These are phyloP conservation scores for Scrobipalpa atriplicella DNA, from an alignment of 2,888 invertebrate species.

Conservation along the genomic window DNA sequence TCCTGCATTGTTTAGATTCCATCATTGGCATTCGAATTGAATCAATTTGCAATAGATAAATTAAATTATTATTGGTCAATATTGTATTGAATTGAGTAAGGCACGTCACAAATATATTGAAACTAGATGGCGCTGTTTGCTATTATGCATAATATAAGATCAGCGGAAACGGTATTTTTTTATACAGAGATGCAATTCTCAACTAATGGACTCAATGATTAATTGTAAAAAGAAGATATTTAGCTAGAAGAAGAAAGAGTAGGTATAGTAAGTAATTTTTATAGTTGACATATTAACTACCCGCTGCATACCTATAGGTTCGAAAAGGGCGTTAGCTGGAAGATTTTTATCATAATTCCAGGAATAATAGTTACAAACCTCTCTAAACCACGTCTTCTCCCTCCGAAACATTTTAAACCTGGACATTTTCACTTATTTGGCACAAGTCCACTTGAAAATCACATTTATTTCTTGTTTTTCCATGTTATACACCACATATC, in stretches of 20 bases:
- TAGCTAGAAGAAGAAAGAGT: not conserved
- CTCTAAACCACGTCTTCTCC: slow-evolving; percentile 71
- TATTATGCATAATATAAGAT: not conserved
- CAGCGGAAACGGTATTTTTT: not conserved
- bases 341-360: not conserved
- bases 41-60: too few species aligned
- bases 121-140: slow-evolving; percentile 15
- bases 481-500: not conserved
- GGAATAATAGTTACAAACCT: slow-evolving; percentile 46
- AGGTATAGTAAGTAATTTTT: not conserved
- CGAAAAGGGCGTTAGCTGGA: not conserved
- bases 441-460: slow-evolving; percentile 15
- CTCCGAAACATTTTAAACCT: slow-evolving; percentile 61
- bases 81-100: too few species aligned
- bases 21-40: too few species aligned
- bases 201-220: slow-evolving; percentile 10
- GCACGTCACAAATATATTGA: not conserved
- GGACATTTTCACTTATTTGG: slow-evolving; percentile 34
- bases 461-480: slow-evolving; percentile 10
- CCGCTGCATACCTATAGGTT: not conserved
- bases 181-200: not conserved
- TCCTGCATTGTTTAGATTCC: not conserved
- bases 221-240: too few species aligned
- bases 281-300: not conserved
- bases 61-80: too few species aligned